Base-by-base conservation (phyloP, 2,113 vertebrate genomes). In the Microtus oregoni region DNA sequence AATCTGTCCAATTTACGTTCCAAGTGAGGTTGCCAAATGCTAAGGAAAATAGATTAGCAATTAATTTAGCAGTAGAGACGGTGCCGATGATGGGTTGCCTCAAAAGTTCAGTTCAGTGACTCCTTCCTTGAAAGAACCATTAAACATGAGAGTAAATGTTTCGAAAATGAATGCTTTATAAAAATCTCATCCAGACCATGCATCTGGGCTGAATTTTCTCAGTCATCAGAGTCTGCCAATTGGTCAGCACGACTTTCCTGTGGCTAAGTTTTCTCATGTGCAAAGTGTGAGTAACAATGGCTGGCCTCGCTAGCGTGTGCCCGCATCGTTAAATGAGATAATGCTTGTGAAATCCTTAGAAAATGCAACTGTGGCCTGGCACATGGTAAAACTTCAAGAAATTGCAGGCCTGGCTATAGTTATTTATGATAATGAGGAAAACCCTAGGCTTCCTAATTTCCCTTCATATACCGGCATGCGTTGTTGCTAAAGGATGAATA, bases 21-120 rank as follows among this genome's bases (percentile, higher is more conserved):
- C 93, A 96, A 96, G n/a, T 50, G 63, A 97, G 41, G 41, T 38
- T 44, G 95, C 89, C 97, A 97, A 98, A 94, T 94, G 73, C 67
- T 89, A 89, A 94, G 92, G 78, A 93, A 96, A 92, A 65, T 58
- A 89, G 86, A 82, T 96, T 58, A 94, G 95, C 73, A 82, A 89
- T 89, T 96, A 94, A 96, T 86, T 91, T 93, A 95, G 92, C 70
- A 50, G 28, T 67, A 65, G 44, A 65, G 78, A 96, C 41, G 35
- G 70, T 93, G 32, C 81, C 52, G 79, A 86, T 70, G 61, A 82
- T 72, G 94, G 91, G 92, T 65, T 91, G 77, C 67, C 65, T 96
- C 52, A 41, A 47, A 76, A 86, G 77, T 86, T 75, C 88, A 92
- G n/a, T 75, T 92, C 86, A 75, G 78, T 87, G 81, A 41, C 88